These are phyloP conservation scores for Pseudococcus viburni DNA, from an alignment of 2,888 invertebrate species.

Conservation along the genomic window DNA sequence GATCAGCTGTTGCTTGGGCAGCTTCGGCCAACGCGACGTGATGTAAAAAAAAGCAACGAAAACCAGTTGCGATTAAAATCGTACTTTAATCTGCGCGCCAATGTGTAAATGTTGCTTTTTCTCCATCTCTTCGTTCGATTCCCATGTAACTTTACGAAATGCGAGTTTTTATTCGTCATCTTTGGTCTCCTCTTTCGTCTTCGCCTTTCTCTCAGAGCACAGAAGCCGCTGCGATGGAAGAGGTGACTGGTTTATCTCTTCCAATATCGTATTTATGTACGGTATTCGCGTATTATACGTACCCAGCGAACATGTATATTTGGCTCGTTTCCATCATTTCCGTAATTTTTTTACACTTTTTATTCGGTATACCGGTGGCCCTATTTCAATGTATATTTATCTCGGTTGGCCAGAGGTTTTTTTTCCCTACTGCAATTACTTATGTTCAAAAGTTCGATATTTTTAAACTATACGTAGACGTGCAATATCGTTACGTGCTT, in stretches of 20 bases:
- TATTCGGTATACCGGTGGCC: background rate
- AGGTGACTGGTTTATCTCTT: background rate
- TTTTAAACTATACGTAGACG: too few species aligned
- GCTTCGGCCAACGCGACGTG: background rate
- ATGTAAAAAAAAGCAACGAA: background rate
- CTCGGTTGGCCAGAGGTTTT: background rate
- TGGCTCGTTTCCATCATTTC: conserved; percentile 19
- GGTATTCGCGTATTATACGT: background rate
- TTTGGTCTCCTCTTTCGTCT: background rate
- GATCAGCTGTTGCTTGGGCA: background rate
- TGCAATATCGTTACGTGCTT: too few species aligned
- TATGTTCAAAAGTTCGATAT: too few species aligned
- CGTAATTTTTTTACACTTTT: conserved; percentile 9
- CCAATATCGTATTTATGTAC: background rate
- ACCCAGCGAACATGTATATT: background rate
- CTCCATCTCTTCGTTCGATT: background rate
- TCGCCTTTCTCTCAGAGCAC: background rate
- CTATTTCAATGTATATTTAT: conserved; percentile 8
- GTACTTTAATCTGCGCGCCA: background rate
- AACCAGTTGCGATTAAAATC: background rate
- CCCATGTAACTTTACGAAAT: background rate
- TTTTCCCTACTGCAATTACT: background rate
- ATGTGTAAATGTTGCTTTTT: background rate
- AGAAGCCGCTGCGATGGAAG: background rate
- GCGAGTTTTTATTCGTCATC: background rate